Percentiles rank a stretch among this genome's conserved stretches.
These are phyloP conservation scores for Coptodon rendalli DNA, from an alignment of 2,113 vertebrate species.

Conservation along the genomic window DNA sequence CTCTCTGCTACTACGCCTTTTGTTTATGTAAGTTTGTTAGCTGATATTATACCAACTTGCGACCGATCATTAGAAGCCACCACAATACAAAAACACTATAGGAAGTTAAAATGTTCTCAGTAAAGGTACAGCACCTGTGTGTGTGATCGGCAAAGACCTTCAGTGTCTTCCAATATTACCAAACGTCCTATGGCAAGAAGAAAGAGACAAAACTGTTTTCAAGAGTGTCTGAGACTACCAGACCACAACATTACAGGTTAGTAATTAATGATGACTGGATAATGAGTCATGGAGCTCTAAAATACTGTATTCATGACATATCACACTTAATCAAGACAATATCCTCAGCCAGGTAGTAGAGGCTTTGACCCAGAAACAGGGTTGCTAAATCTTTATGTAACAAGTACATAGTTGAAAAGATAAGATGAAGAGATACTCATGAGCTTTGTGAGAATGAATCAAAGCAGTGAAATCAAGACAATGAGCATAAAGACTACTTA, in stretches of 20 bases:
- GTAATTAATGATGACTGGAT: background rate
- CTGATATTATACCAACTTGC: background rate
- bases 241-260: background rate
- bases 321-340: background rate
- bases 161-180: background rate
- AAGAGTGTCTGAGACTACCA: background rate
- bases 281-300: background rate
- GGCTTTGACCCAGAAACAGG: background rate
- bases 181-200: background rate
- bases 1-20: background rate
- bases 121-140: background rate
- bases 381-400: background rate
- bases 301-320: background rate
- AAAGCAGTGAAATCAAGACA: background rate
- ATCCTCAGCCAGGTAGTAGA: background rate
- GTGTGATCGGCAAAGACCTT: background rate
- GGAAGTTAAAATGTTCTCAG: background rate
- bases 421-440: background rate
- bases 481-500: accelerated
- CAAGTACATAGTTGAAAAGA: background rate
- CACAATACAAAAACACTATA: accelerated
- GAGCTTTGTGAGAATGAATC: background rate
- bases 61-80: accelerated
- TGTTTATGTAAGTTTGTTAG: background rate
- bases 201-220: background rate